Base-by-base conservation (phyloP, 2,797 vertebrate genomes). In the Gymnoscopelus microlampas region DNA sequence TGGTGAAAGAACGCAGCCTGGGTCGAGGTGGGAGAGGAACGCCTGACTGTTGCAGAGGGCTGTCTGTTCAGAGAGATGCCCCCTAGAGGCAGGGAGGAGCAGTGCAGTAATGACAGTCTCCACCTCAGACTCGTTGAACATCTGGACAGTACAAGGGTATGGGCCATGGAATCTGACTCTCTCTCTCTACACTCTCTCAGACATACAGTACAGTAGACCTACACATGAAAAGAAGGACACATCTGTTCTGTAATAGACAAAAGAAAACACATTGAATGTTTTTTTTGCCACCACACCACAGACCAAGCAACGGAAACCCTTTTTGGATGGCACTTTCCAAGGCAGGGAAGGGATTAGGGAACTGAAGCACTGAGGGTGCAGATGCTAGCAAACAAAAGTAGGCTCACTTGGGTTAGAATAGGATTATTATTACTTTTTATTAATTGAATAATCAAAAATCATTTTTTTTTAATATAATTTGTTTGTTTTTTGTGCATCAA, bases 1-100 rank as follows among this genome's bases (percentile, higher is more conserved):
- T 86, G 88, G 85, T 92, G 90, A 83, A 92, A 91, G 59, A 53
- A 70, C 77, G 84, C 83, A 14, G 50, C 13, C 60, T 80, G 85
- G 58, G 68, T 14, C 76, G 68, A 80, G 58, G 68, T 81, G 74
- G 87, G 26, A 78, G 72, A 69, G 50, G 35, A 77, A 9, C 67
- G 53, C 14, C 63, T 63, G 78, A 80, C 55, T 68, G 78, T 3
- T 35, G 64, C 56, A 66, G 83, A 66, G 39, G 78, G 68, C 71
- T 62, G 76, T 53, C 81, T 73, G 68, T 77, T 80, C 68, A 4
- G 13, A 60, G 80, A 14, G 19, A 53, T 0, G 47, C 72, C 64
- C 63, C 71, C 68, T 59, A 83, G 10, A 71, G 71, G 71, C 60
- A 84, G 68, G 35, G 67, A 68, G 70, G 76, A 75, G 74, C 80